Evolutionary conservation across 2,797 vertebrate genomes (phyloP).

Genomic region (Alauda arvensis): DNA sequence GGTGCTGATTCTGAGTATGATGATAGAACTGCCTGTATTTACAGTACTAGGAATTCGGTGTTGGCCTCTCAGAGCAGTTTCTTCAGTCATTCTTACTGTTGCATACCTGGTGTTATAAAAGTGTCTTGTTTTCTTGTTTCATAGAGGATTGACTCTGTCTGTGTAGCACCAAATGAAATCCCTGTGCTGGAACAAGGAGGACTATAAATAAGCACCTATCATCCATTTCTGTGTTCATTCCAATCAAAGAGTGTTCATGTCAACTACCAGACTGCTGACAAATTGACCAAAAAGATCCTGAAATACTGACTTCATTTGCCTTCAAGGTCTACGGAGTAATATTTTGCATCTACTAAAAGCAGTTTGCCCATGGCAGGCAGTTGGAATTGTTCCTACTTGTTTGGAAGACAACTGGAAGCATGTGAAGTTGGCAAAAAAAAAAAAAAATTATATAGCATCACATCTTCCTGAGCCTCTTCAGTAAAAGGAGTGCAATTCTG

Average conservation of each 20-base stretch:
- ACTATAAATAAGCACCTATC: background rate
- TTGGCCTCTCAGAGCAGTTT: background rate
- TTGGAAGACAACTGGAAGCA: background rate
- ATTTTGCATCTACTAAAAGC: background rate
- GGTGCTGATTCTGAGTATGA: background rate
- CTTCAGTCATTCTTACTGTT: background rate
- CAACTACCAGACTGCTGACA: background rate
- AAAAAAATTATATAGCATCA: background rate
- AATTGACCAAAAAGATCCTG: background rate
- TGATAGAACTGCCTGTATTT: background rate
- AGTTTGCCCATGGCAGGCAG: background rate
- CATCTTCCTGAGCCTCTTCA: background rate
- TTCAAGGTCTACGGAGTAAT: background rate
- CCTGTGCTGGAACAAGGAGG: background rate
- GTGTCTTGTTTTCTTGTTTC: background rate
- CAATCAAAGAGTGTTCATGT: background rate
- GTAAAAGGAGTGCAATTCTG: background rate
- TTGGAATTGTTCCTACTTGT: background rate
- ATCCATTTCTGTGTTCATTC: background rate
- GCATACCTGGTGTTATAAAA: background rate
- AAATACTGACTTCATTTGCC: background rate
- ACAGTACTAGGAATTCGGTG: rapidly evolving
- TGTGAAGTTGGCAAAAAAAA: background rate
- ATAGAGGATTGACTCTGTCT: background rate
- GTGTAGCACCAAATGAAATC: background rate